A percentile compares a stretch with the other conserved stretches of the same genome.
Conservation (phyloP, 1,140 invertebrate genomes). For the Bombus balteatus region DNA sequence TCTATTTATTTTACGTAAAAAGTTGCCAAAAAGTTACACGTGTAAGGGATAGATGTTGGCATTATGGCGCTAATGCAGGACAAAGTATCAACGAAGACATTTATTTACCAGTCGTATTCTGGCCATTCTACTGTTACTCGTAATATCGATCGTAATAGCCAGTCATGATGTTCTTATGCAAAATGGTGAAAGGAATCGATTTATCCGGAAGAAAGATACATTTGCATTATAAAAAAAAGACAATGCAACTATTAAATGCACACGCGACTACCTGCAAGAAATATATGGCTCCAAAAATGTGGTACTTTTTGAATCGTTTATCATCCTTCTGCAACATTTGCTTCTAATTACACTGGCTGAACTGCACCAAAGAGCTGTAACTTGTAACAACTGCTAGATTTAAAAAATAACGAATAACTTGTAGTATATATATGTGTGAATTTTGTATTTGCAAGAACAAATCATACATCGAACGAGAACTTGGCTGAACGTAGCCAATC, state of each 20-base stretch:
- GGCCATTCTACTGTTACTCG: too few relatives aligned
- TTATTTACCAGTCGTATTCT: too few relatives aligned
- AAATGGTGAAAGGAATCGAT: background rate
- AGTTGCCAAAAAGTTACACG: too few relatives aligned
- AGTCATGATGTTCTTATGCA: too few relatives aligned
- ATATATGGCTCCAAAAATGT: background rate
- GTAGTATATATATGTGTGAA: accelerated
- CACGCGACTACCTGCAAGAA: background rate
- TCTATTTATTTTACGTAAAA: too few relatives aligned
- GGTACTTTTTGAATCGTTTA: background rate
- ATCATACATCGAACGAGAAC: too few relatives aligned
- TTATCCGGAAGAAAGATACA: background rate
- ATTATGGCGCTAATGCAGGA: too few relatives aligned
- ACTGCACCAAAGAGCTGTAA: background rate
- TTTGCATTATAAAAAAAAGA: background rate
- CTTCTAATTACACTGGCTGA: background rate
- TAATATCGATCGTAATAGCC: too few relatives aligned
- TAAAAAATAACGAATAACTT: background rate
- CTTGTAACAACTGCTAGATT: background rate
- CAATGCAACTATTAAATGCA: background rate
- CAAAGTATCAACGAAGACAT: too few relatives aligned
- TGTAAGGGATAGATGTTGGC: too few relatives aligned
- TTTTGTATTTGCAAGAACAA: too few relatives aligned
- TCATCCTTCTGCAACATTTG: background rate
- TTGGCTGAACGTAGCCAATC: too few relatives aligned